phyloP scores from a whole-genome alignment of 2,113 vertebrate species.

The Alligator sinensis region DNA sequence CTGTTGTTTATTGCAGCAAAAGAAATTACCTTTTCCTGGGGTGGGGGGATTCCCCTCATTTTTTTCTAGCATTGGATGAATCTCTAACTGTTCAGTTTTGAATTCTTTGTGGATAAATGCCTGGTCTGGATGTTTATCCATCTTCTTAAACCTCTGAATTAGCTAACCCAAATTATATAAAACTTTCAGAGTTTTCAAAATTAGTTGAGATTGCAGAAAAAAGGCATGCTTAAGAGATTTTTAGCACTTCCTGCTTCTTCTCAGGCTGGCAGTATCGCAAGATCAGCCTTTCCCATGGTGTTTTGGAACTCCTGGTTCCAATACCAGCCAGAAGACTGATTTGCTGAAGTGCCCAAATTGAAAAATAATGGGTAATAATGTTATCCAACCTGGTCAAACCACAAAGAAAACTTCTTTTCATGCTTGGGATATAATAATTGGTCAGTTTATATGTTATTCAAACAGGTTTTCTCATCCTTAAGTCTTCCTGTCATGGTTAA shows the following conservation, averaged over 20 bases:
- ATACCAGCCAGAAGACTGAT: slow-evolving; percentile 45
- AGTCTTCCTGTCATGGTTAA: not conserved
- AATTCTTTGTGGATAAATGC: slow-evolving; percentile 42
- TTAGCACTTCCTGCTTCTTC: slow-evolving; percentile 56
- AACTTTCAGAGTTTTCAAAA: slow-evolving; percentile 65
- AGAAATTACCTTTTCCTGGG: not conserved
- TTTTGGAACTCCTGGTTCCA: slow-evolving; percentile 36
- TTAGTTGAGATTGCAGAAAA: slow-evolving; percentile 40
- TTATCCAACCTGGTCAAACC: not conserved
- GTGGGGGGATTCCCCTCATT: not conserved
- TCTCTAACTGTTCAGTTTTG: slow-evolving; percentile 17
- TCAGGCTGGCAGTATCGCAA: slow-evolving; percentile 56
- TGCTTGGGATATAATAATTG: not conserved
- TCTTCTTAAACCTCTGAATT: slow-evolving; percentile 56
- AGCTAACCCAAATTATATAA: slow-evolving; percentile 53
- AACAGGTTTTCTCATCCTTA: not conserved
- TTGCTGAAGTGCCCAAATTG: slow-evolving; percentile 52
- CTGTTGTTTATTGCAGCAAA: not conserved
- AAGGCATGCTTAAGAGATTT: slow-evolving; percentile 67
- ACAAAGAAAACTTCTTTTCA: not conserved
- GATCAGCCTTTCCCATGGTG: slow-evolving; percentile 49
- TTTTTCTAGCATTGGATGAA: slow-evolving; percentile 30
- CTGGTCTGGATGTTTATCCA: slow-evolving; percentile 53
- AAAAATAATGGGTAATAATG: not conserved
- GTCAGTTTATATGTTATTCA: not conserved